A percentile compares a stretch with the other conserved stretches of the same genome.
These are phyloP conservation scores for Brachylomia viminalis DNA, from an alignment of 2,888 invertebrate species.

Conservation along the genomic window DNA sequence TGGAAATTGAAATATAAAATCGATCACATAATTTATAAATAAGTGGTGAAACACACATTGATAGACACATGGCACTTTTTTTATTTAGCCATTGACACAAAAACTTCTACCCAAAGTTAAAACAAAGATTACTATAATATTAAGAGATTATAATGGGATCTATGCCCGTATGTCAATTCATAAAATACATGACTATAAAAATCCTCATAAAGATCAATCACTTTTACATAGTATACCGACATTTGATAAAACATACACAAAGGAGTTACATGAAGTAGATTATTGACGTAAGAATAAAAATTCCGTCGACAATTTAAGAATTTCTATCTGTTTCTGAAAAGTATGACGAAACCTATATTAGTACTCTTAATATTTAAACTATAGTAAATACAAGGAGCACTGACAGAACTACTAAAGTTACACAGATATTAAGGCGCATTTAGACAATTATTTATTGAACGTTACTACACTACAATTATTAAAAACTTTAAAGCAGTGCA, in stretches of 20 bases:
- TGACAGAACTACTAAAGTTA: slow-evolving; percentile 76
- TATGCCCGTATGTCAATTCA: slow-evolving; percentile 55
- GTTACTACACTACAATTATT: slow-evolving; percentile 79
- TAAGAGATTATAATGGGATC: slow-evolving; percentile 62
- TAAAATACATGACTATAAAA: slow-evolving; percentile 66
- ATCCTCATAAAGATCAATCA: slow-evolving; percentile 55
- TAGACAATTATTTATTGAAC: slow-evolving; percentile 79
- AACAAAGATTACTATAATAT: slow-evolving; percentile 55
- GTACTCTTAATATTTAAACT: slow-evolving; percentile 70
- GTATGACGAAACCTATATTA: slow-evolving; percentile 63
- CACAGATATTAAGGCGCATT: slow-evolving; percentile 84
- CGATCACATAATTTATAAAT: slow-evolving; percentile 51
- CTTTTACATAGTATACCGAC: slow-evolving; percentile 54
- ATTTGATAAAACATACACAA: slow-evolving; percentile 55
- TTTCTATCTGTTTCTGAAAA: slow-evolving; percentile 50
- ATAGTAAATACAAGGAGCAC: slow-evolving; percentile 76
- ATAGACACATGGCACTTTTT: slow-evolving; percentile 70
- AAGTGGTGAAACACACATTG: slow-evolving; percentile 54
- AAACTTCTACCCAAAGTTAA: slow-evolving; percentile 48
- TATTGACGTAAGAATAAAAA: slow-evolving; percentile 47
- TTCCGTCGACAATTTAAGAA: slow-evolving; percentile 53
- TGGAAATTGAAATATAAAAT: slow-evolving; percentile 50
- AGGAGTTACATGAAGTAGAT: slow-evolving; percentile 51
- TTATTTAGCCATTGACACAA: slow-evolving; percentile 61
- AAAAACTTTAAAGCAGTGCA: slow-evolving; percentile 81